Percentiles rank a stretch among this genome's conserved stretches.
phyloP scores from a whole-genome alignment of 2,113 vertebrate species.

The Pycnonotus jocosus region DNA sequence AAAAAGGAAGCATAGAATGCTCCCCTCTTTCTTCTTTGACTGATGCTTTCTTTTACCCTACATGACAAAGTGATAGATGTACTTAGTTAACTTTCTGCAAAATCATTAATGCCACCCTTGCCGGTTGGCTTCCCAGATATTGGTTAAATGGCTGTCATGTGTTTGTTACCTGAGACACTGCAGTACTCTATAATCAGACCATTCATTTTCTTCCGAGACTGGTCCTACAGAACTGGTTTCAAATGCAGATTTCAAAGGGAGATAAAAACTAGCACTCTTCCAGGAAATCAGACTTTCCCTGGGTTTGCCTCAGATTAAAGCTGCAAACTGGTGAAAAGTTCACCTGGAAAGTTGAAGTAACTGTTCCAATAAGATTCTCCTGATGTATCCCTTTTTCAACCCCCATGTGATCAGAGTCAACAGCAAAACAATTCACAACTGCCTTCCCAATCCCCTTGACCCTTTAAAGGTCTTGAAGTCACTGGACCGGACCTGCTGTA shows the following conservation, averaged over 20 bases:
- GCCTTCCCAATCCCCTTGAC: not conserved
- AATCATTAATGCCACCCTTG: conserved; percentile 70
- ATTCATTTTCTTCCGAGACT: conserved; percentile 57
- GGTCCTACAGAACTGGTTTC: not conserved
- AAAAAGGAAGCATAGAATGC: conserved; percentile 39
- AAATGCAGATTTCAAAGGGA: conserved; percentile 6
- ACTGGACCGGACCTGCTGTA: not conserved
- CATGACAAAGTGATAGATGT: conserved; percentile 76
- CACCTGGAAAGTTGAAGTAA: not conserved
- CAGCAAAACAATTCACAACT: not conserved
- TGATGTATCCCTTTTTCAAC: not conserved
- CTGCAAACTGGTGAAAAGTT: not conserved
- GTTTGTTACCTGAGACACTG: conserved; percentile 51
- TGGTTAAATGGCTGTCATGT: conserved; percentile 59
- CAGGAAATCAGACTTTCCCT: not conserved
- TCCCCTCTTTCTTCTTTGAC: conserved; percentile 59
- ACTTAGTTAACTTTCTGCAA: conserved; percentile 73
- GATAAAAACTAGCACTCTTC: not conserved
- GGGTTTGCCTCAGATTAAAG: not conserved
- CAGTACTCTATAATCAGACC: conserved; percentile 20
- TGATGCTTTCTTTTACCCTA: conserved; percentile 68
- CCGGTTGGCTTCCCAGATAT: conserved; percentile 42
- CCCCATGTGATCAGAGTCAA: accelerated
- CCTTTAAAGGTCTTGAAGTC: not conserved
- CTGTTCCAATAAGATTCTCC: not conserved